phyloP scores from a whole-genome alignment of 2,113 vertebrate species.

The Chelonoidis abingdonii region DNA sequence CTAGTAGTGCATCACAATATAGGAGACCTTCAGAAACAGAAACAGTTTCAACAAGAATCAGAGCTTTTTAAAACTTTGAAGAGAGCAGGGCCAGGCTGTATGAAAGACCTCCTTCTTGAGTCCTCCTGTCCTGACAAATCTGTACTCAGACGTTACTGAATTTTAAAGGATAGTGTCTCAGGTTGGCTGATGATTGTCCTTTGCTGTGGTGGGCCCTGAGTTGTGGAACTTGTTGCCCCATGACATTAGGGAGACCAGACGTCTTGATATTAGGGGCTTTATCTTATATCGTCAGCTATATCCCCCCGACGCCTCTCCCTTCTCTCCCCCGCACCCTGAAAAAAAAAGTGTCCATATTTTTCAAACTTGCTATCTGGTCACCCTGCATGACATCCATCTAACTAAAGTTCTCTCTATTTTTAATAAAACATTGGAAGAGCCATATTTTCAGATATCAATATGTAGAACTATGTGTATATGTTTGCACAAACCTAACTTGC shows the following conservation, averaged over 20 bases:
- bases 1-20: accelerated
- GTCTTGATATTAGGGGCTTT: neutral
- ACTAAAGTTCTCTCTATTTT: neutral
- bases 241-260: neutral
- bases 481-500: neutral
- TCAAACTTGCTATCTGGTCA: neutral
- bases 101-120: neutral
- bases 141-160: neutral
- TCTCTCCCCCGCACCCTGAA: accelerated
- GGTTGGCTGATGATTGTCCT: neutral
- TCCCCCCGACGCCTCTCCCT: neutral
- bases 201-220: neutral
- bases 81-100: neutral
- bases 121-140: neutral
- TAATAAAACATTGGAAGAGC: neutral
- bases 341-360: neutral
- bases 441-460: neutral
- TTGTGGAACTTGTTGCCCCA: neutral
- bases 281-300: neutral
- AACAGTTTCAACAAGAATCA: neutral
- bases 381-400: neutral
- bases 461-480: neutral
- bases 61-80: neutral
- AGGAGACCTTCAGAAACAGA: neutral
- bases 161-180: neutral